A percentile compares a stretch with the other conserved stretches of the same genome.
These are phyloP conservation scores for Pocillopora grandis DNA, from an alignment of 92 coral and sea anemone genomes.

Conservation along the genomic window DNA sequence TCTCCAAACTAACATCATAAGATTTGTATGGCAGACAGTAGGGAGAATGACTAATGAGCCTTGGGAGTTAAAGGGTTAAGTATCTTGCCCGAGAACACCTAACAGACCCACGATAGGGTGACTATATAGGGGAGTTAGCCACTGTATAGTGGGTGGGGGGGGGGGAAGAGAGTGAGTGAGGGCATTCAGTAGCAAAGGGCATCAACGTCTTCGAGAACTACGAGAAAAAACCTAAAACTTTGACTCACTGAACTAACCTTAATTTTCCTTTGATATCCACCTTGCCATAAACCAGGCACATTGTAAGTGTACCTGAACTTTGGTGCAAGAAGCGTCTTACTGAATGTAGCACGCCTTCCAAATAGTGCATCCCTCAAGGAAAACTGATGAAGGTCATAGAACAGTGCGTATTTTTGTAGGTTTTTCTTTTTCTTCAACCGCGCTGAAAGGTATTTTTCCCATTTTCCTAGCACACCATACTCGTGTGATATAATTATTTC, in stretches of 20 bases:
- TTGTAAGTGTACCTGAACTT: neutral
- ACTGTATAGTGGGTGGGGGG: too few relatives aligned
- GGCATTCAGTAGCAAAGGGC: too few relatives aligned
- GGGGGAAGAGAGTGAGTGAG: too few relatives aligned
- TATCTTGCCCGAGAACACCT: too few relatives aligned
- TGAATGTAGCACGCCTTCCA: neutral
- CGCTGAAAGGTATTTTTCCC: constrained; percentile 5
- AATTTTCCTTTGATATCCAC: constrained; percentile 25
- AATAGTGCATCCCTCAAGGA: neutral
- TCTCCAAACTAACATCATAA: too few relatives aligned
- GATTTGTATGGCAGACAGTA: too few relatives aligned
- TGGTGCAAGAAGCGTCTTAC: neutral
- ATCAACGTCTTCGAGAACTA: too few relatives aligned
- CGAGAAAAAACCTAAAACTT: too few relatives aligned
- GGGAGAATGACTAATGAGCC: too few relatives aligned
- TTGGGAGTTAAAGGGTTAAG: too few relatives aligned
- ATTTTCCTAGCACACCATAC: constrained; percentile 19
- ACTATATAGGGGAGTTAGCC: too few relatives aligned
- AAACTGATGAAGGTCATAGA: constrained; percentile 5
- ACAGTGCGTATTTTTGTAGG: constrained; percentile 19
- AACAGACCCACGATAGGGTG: too few relatives aligned
- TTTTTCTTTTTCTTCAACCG: neutral
- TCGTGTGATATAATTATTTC: constrained; percentile 24
- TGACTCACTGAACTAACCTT: constrained; percentile 1
- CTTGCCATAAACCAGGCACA: constrained; percentile 35